phyloP scores from a whole-genome alignment of 2,888 invertebrate genomes.

The Agrilus mali region DNA sequence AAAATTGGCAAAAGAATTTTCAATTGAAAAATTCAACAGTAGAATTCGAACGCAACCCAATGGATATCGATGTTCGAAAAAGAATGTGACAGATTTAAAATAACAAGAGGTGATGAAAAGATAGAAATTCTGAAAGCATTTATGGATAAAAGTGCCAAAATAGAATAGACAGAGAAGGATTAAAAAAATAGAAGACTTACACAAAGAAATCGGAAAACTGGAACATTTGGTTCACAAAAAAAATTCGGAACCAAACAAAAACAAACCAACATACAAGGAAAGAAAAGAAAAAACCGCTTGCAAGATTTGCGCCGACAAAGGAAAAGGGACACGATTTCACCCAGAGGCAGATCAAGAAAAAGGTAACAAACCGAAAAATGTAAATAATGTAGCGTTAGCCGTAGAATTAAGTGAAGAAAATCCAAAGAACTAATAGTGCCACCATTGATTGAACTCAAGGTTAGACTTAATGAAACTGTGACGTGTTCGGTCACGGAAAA shows the following conservation, averaged over 20 bases:
- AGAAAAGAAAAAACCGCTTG: conserved; percentile 7
- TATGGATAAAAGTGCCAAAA: conserved; percentile 7
- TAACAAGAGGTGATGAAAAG: conserved; percentile 1
- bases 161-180: not conserved
- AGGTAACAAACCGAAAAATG: not conserved
- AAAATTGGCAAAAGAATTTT: too few species aligned
- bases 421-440: conserved; percentile 9
- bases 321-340: conserved; percentile 2
- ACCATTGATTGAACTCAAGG: conserved; percentile 8
- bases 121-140: conserved; percentile 4
- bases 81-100: conserved; percentile 1
- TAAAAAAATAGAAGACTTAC: not conserved
- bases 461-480: conserved; percentile 6
- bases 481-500: too few species aligned
- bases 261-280: conserved; percentile 1
- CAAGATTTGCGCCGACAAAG: conserved; percentile 1
- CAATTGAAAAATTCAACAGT: too few species aligned
- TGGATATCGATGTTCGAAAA: conserved; percentile 1
- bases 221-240: not conserved
- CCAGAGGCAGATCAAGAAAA: conserved; percentile 5
- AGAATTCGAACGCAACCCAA: not conserved
- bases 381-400: conserved; percentile 5
- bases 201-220: not conserved
- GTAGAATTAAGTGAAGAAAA: conserved; percentile 9
- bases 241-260: conserved; percentile 11